phyloP scores from a whole-genome alignment of 2,113 vertebrate species.

The Melierax canorus region DNA sequence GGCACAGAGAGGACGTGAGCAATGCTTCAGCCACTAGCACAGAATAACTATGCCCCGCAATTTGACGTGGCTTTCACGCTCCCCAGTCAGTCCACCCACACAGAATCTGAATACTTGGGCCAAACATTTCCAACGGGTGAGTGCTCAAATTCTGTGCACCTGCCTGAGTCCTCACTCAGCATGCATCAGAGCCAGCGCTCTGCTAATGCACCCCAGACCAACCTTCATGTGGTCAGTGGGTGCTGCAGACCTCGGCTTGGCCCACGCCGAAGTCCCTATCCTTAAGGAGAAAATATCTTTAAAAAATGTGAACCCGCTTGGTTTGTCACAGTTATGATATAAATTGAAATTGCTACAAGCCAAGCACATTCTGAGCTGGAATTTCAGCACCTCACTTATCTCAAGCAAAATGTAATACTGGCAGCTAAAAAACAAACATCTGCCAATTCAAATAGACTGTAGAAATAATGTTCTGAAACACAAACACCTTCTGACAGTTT shows the following conservation, averaged over 20 bases:
- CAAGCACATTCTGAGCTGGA: background rate
- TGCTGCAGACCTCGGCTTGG: background rate
- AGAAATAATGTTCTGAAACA: constrained; percentile 47
- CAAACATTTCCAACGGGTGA: background rate
- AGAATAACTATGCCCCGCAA: background rate
- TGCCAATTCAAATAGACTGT: constrained; percentile 47
- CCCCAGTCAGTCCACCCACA: background rate
- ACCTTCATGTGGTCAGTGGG: background rate
- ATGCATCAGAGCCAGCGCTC: accelerated
- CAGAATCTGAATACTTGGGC: background rate
- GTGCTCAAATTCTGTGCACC: background rate
- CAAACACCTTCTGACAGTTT: constrained; percentile 53
- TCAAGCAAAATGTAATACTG: constrained; percentile 35
- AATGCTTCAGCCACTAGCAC: background rate
- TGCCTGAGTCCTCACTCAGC: background rate
- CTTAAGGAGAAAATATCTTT: background rate
- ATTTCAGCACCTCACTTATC: constrained; percentile 58
- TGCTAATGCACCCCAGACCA: background rate
- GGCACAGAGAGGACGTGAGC: background rate
- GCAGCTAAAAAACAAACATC: constrained; percentile 60
- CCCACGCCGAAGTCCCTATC: background rate
- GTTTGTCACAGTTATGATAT: background rate
- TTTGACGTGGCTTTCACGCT: background rate
- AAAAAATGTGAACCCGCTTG: background rate
- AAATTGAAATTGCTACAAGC: constrained; percentile 30